Conservation (phyloP, 2,113 vertebrate species). For the Mobula hypostoma region DNA sequence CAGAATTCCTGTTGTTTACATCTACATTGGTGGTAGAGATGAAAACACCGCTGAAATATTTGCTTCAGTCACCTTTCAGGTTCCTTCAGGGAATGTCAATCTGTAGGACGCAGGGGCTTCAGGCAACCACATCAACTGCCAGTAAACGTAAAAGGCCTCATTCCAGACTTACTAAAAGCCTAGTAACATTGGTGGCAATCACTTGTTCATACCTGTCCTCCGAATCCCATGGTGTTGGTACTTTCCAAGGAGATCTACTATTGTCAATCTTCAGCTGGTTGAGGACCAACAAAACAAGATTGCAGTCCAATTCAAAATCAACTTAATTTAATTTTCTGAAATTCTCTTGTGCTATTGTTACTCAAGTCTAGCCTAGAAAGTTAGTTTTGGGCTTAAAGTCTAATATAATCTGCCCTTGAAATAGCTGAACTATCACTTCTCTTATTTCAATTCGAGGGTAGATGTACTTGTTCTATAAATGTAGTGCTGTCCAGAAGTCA, state of each 20-base stretch:
- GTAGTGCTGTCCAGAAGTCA: background rate
- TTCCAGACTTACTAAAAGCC: background rate
- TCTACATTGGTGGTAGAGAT: background rate
- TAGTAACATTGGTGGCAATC: background rate
- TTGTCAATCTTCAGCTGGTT: too few relatives aligned
- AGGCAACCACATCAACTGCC: background rate
- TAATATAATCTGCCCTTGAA: background rate
- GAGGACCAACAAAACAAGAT: background rate
- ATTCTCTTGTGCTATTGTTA: background rate
- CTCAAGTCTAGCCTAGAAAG: background rate
- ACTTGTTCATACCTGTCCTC: background rate
- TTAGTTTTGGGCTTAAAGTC: background rate
- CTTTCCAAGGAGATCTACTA: background rate
- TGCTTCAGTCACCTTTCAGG: background rate
- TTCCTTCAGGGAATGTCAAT: background rate
- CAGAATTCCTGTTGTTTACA: too few relatives aligned
- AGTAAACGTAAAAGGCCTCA: background rate
- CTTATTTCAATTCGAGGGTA: background rate
- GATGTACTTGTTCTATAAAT: background rate
- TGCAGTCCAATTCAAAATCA: background rate
- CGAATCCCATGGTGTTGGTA: background rate
- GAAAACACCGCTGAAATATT: background rate
- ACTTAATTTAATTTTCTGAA: background rate
- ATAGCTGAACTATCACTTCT: background rate
- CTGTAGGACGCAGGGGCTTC: background rate